Percentiles rank a stretch among this genome's conserved stretches.
phyloP scores from a whole-genome alignment of 92 coral and sea anemone species.

The Epizoanthus scotinus region DNA sequence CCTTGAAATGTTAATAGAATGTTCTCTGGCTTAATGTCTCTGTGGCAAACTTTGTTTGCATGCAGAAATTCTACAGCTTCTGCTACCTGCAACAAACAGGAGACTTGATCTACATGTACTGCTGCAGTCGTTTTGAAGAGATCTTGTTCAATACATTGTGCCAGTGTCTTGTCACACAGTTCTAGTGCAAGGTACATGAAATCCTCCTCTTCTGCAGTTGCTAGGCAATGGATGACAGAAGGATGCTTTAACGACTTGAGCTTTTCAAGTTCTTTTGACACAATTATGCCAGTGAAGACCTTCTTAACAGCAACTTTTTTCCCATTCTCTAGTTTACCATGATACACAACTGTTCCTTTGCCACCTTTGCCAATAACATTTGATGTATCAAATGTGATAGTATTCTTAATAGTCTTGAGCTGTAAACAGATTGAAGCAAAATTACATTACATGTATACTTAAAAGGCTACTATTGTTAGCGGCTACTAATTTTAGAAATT shows the following conservation, averaged over 20 bases:
- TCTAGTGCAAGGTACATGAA: slow-evolving; percentile 27
- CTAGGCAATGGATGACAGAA: neutral
- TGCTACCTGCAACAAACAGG: slow-evolving; percentile 19
- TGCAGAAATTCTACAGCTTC: slow-evolving; percentile 13
- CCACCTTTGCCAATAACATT: slow-evolving; percentile 15
- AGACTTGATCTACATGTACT: neutral
- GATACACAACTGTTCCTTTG: slow-evolving; percentile 29
- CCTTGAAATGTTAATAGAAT: slow-evolving; percentile 10
- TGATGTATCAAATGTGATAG: slow-evolving; percentile 17
- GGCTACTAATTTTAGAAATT: too few species aligned
- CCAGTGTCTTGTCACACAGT: slow-evolving; percentile 15
- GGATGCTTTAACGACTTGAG: neutral
- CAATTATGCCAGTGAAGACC: neutral
- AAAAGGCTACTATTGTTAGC: too few species aligned
- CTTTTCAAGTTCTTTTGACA: neutral
- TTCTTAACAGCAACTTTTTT: slow-evolving; percentile 23
- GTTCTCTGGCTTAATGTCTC: slow-evolving; percentile 33
- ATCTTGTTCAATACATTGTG: slow-evolving; percentile 8
- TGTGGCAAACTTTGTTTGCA: neutral
- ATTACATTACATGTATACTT: too few species aligned
- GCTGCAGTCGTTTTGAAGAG: slow-evolving; percentile 27
- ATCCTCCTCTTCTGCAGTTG: neutral
- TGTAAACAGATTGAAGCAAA: too few species aligned
- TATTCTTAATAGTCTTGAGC: slow-evolving; percentile 4
- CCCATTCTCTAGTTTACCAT: slow-evolving; percentile 2